Conservation (phyloP, 2,888 invertebrate genomes). For the Buathra laborator region DNA sequence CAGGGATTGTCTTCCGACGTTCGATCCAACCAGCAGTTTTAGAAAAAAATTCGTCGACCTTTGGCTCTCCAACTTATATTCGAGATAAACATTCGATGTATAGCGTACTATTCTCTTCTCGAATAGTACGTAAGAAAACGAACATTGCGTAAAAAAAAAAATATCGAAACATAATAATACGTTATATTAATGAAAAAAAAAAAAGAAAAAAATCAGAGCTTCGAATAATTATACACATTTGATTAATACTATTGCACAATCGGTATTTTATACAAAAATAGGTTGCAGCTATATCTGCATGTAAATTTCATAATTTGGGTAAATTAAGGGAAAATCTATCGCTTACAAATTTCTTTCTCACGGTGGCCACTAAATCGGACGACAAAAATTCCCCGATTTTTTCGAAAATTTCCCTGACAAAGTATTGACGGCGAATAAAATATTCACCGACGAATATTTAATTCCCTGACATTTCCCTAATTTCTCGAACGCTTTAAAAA, state of each 20-base stretch:
- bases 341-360: no score
- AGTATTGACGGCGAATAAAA: no score
- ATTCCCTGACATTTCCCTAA: no score
- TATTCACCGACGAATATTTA: no score
- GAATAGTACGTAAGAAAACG: not conserved
- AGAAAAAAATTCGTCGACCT: not conserved
- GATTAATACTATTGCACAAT: slow-evolving; percentile 39
- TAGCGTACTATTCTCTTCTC: not conserved
- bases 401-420: no score
- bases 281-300: not conserved
- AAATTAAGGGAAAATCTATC: not conserved
- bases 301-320: not conserved
- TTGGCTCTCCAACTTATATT: not conserved
- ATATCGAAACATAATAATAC: not conserved
- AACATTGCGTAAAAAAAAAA: not conserved
- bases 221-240: slow-evolving; percentile 36
- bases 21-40: no score
- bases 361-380: no score
- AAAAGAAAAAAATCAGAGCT: not conserved
- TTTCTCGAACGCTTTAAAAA: no score
- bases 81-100: not conserved
- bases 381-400: no score
- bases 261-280: slow-evolving; percentile 42
- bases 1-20: no score
- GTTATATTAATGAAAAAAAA: not conserved